Conservation (phyloP, 2,113 vertebrate genomes). For the Agelaius tricolor region DNA sequence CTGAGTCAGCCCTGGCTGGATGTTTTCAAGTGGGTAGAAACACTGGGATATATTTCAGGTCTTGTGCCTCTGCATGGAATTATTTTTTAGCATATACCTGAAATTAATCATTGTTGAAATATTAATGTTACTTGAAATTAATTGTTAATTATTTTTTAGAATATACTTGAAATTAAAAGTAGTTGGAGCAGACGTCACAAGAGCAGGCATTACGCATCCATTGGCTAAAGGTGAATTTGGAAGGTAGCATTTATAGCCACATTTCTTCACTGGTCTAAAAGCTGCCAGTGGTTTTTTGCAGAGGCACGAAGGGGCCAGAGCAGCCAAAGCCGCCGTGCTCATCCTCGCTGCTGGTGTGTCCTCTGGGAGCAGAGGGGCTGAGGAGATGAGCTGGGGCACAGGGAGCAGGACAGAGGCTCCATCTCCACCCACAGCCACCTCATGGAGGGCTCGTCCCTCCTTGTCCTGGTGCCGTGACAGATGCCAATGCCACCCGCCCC, state of each 20-base stretch:
- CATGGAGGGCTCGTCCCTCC: accelerated
- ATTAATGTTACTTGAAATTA: neutral
- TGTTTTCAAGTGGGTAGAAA: neutral
- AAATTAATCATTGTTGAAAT: neutral
- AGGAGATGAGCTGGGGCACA: accelerated
- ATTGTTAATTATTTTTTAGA: neutral
- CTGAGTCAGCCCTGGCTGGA: neutral
- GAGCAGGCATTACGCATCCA: neutral
- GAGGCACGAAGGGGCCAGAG: neutral
- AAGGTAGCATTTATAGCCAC: neutral
- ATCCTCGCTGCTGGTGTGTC: accelerated
- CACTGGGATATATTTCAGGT: neutral
- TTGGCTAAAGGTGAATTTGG: neutral
- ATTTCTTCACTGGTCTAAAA: neutral
- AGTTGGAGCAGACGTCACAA: neutral
- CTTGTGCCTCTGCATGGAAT: neutral
- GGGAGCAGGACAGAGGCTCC: neutral
- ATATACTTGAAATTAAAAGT: neutral
- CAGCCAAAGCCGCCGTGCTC: accelerated
- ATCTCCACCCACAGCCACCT: neutral
- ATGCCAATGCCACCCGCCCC: accelerated
- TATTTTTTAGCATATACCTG: neutral
- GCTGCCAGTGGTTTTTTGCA: neutral
- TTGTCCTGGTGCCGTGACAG: accelerated
- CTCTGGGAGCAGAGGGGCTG: neutral